Conservation (phyloP, 2,113 vertebrate genomes). For the Fregetta grallaria region DNA sequence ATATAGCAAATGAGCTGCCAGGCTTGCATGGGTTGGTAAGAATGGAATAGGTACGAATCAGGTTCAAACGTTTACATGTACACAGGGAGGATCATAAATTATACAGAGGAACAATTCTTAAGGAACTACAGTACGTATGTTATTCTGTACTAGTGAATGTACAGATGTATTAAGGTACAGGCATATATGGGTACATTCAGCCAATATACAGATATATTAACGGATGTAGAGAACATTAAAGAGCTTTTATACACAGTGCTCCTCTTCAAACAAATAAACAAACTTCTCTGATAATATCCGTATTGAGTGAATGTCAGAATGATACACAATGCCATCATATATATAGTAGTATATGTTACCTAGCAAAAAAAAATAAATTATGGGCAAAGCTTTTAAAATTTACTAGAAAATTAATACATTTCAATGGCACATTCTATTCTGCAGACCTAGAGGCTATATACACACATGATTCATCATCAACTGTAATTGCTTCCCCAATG, state of each 20-base stretch:
- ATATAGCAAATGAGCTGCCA: neutral
- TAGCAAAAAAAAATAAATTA: neutral
- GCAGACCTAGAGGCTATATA: neutral
- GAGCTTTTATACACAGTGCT: neutral
- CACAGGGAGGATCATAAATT: neutral
- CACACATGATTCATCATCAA: rapidly evolving
- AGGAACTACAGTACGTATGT: neutral
- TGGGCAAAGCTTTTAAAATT: neutral
- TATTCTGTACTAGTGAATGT: neutral
- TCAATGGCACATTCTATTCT: neutral
- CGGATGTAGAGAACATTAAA: neutral
- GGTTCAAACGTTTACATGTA: neutral
- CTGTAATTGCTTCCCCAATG: neutral
- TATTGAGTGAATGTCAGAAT: neutral
- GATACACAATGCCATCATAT: neutral
- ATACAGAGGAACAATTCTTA: neutral
- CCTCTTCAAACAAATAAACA: neutral
- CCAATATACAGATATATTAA: neutral
- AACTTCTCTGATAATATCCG: neutral
- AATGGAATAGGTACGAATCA: neutral
- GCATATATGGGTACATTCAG: neutral
- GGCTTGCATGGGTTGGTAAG: neutral
- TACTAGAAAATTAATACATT: neutral
- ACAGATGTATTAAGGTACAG: neutral
- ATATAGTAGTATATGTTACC: neutral